Evolutionary conservation across 2,888 invertebrate genomes (phyloP), one percentile per base, ranked within the genome.

Genomic region (Limnephilus rhombicus): DNA sequence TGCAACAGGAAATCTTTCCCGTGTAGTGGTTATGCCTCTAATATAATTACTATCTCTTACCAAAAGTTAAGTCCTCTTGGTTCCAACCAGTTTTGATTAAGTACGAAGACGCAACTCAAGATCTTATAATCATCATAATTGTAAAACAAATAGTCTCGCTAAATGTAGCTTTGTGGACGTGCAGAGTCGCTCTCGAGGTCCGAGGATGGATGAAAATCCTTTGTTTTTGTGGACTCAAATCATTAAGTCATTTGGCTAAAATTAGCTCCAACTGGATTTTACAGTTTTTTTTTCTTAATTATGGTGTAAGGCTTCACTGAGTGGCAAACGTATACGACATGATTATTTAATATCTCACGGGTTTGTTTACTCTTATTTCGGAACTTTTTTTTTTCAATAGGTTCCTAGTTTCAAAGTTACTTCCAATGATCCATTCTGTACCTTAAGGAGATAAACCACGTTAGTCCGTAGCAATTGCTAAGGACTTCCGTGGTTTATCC

Each of bases 1-100:
- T 37, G 34, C 83, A 37, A 34, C 82, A 37, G 68, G 24, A 68
- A n/a, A 24, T n/a, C n/a, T 24, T 24, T 24, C 53, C 24, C 24
- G 68, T 68, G 7, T 68, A 68, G 68, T 68, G 9, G 68, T 68
- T 15, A 5, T 53, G 53, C 18, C 53, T 53, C 18, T 53, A n/a
- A n/a, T 68, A 68, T 68, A 68, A 68, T 68, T 68, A 68, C 24
- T 68, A 68, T 68, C 68, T 68, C 24, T 0, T 9, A 9, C 24
- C 24, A 68, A 68, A 68, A 34, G 86, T 87, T 37, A 41, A 45
- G 18, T 34, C 37, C 18, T 18, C 15, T 86, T 53, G 87, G 87
- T 49, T 87, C 13, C 87, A 53, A 87, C 85, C 45, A 86, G 86
- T 86, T 86, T 86, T 53, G 86, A 86, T 86, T 86, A 53, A 68